Evolutionary conservation across 2,888 invertebrate species (phyloP), one percentile per base, ranked within the genome.

Genomic region (Beris chalybata): DNA sequence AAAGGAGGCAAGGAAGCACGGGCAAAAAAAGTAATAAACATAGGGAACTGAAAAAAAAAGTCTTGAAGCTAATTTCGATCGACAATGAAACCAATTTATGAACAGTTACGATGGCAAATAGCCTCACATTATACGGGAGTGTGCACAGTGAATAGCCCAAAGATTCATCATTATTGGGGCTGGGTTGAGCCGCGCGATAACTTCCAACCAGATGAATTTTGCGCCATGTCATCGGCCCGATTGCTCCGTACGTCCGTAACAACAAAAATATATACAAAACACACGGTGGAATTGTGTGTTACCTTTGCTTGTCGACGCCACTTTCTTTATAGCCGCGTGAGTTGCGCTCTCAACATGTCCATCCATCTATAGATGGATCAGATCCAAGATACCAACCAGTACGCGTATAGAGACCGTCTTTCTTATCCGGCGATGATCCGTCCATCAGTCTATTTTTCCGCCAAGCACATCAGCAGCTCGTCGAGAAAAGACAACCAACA

Each of bases 51-150:
- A 61, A 67, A 64, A 50, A 61, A 67, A 64, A 50, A 52, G 59
- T 64, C 64, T 66, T 55, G 32, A 70, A 70, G 69, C 52, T 66
- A 70, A 70, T 67, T 67, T 68, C 64, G 54, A 45, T 65, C 65
- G 65, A 70, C 69, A 70, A 70, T 70, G 66, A 70, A 70, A 67
- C 69, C 67, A 70, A 70, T 68, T 70, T 70, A 68, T 66, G 67
- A 68, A 70, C 67, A 67, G 69, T 67, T 67, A 65, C 63, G 44
- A 55, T 64, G 47, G 65, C 38, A 56, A 64, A 69, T 65, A 64
- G 67, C 61, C 63, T 31, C 52, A 30, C 52, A 61, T 61, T 52
- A 61, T 61, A 61, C 68, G 64, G 66, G 66, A 66, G 66, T 68
- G 66, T 68, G 66, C 58, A 66, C 66, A 48, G 50, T 67, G 65